These are phyloP conservation scores for Halcyon smyrnensis DNA, from an alignment of 2,797 vertebrate species.

Conservation along the genomic window DNA sequence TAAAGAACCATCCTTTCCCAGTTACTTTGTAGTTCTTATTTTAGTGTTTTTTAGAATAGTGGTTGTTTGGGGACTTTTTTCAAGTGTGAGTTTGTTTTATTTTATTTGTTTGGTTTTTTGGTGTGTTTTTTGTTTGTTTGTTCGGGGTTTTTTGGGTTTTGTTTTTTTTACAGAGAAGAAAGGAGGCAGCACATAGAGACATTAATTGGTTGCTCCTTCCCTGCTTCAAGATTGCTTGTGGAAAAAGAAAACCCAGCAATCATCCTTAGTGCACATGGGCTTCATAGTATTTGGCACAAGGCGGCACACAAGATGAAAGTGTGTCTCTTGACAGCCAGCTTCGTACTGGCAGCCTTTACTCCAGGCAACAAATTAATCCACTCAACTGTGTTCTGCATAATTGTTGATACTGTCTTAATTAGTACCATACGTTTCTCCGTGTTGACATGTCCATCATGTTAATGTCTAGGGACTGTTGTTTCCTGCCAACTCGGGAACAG, in stretches of 20 bases:
- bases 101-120: not conserved
- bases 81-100: not conserved
- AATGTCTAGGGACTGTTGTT: conserved; percentile 33
- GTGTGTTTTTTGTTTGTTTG: no score
- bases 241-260: not conserved
- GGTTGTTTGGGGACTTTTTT: not conserved
- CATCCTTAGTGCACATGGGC: not conserved
- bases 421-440: conserved; percentile 44
- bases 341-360: conserved; percentile 44
- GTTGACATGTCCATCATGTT: conserved; percentile 17
- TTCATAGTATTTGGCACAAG: conserved; percentile 32
- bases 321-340: conserved; percentile 56
- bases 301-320: conserved; percentile 37
- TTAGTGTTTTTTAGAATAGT: not conserved
- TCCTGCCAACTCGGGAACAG: conserved; percentile 7
- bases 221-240: not conserved
- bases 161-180: not conserved
- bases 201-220: not conserved
- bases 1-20: not conserved
- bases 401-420: conserved; percentile 69
- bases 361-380: conserved; percentile 63
- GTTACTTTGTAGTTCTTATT: not conserved
- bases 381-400: conserved; percentile 60
- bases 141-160: no score
- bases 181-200: not conserved